phyloP scores from a whole-genome alignment of 2,113 vertebrate genomes.

The Hippocampus barbouri region DNA sequence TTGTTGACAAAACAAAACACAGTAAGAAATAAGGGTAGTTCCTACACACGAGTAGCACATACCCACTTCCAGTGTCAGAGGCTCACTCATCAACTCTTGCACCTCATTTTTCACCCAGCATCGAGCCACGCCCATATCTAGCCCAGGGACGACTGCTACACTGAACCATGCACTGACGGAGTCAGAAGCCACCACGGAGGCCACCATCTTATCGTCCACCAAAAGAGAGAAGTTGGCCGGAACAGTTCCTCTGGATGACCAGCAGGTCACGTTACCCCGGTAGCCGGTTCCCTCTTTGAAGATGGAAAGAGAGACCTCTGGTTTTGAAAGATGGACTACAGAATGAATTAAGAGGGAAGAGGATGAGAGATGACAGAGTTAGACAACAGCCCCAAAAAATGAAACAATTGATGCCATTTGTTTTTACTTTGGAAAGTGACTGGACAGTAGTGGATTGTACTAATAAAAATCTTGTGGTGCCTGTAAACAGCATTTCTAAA shows the following conservation, averaged over 20 bases:
- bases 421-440: not conserved
- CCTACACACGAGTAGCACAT: slow-evolving; percentile 16
- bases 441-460: no score
- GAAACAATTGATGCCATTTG: not conserved
- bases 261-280: slow-evolving; percentile 65
- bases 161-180: slow-evolving; percentile 60
- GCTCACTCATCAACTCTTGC: slow-evolving; percentile 52
- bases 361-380: not conserved
- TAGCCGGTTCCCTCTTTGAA: slow-evolving; percentile 33
- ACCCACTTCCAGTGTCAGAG: slow-evolving; percentile 69
- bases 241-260: slow-evolving; percentile 61
- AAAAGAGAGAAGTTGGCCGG: slow-evolving; percentile 65
- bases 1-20: not conserved
- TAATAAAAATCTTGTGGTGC: no score
- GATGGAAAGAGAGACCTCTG: slow-evolving; percentile 57
- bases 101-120: slow-evolving; percentile 58
- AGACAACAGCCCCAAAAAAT: not conserved
- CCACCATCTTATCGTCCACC: slow-evolving; percentile 29
- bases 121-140: slow-evolving; percentile 43
- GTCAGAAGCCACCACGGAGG: not conserved
- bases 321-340: slow-evolving; percentile 67
- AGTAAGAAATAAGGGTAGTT: not conserved
- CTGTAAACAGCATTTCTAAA: no score
- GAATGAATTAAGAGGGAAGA: not conserved
- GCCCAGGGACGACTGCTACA: slow-evolving; percentile 31